phyloP scores from a whole-genome alignment of 2,888 invertebrate genomes.

The Terebella lapidaria region DNA sequence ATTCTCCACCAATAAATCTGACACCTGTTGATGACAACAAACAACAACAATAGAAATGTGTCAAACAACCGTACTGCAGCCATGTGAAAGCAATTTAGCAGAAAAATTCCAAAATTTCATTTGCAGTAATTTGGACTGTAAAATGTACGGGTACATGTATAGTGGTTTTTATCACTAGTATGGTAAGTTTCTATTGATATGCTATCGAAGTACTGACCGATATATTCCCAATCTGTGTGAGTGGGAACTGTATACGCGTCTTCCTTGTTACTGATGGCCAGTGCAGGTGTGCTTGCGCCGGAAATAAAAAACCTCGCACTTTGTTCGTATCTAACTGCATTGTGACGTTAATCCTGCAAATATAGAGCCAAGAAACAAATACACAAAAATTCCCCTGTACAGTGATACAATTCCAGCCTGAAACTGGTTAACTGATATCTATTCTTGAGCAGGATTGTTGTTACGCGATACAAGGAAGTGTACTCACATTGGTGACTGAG shows the following conservation, averaged over 20 bases:
- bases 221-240: slow-evolving; percentile 70
- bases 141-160: no score
- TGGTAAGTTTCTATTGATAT: no score
- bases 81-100: no score
- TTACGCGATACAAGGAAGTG: no score
- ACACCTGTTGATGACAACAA: slow-evolving; percentile 54
- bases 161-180: no score
- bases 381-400: no score
- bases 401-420: no score
- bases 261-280: slow-evolving; percentile 62
- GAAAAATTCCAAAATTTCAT: no score
- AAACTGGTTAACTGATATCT: no score
- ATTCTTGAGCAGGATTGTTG: no score
- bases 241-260: slow-evolving; percentile 62
- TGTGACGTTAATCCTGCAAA: slow-evolving; percentile 65
- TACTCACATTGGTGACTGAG: slow-evolving; percentile 5
- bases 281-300: slow-evolving; percentile 64
- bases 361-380: neutral
- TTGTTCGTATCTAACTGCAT: slow-evolving; percentile 73
- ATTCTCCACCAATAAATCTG: slow-evolving; percentile 68
- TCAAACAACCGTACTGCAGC: neutral
- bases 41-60: no score
- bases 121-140: no score
- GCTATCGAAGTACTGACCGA: slow-evolving; percentile 57
- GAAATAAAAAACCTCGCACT: slow-evolving; percentile 63